Conservation (phyloP, 2,113 vertebrate genomes). For the Tenrec ecaudatus region DNA sequence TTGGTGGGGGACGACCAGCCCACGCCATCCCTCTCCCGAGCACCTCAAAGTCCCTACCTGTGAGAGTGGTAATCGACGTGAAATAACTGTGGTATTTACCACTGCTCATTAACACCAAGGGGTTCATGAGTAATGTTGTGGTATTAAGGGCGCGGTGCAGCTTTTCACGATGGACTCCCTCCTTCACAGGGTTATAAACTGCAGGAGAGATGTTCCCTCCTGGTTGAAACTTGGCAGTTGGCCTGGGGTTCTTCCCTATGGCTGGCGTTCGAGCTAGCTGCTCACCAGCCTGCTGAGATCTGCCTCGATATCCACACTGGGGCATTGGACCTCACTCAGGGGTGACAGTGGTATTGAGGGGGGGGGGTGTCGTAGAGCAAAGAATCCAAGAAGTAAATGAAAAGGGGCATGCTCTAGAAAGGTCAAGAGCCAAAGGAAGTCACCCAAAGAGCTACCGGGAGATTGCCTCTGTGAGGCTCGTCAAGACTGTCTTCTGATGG, state of each 20-base stretch:
- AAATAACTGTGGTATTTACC: constrained; percentile 83
- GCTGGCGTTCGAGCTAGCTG: constrained; percentile 21
- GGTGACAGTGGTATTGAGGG: accelerated
- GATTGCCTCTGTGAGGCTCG: accelerated
- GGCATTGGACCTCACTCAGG: accelerated
- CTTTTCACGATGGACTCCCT: constrained; percentile 80
- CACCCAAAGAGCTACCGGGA: not conserved
- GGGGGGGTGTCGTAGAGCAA: not conserved
- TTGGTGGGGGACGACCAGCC: not conserved
- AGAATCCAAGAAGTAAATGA: not conserved
- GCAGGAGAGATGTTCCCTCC: constrained; percentile 76
- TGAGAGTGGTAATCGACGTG: constrained; percentile 67
- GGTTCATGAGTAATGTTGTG: constrained; percentile 83
- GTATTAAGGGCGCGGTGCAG: constrained; percentile 82
- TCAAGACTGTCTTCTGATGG: accelerated
- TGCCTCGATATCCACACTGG: constrained; percentile 13
- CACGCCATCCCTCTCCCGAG: constrained; percentile 61
- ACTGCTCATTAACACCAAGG: constrained; percentile 79
- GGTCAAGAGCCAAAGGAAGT: not conserved
- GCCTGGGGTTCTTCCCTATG: not conserved
- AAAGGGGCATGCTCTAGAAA: not conserved
- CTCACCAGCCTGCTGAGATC: constrained; percentile 30
- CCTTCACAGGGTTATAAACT: constrained; percentile 68
- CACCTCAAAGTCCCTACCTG: constrained; percentile 35
- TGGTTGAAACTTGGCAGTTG: constrained; percentile 70